These are phyloP conservation scores for Sander lucioperca DNA, from an alignment of 2,113 vertebrate genomes.

Conservation along the genomic window DNA sequence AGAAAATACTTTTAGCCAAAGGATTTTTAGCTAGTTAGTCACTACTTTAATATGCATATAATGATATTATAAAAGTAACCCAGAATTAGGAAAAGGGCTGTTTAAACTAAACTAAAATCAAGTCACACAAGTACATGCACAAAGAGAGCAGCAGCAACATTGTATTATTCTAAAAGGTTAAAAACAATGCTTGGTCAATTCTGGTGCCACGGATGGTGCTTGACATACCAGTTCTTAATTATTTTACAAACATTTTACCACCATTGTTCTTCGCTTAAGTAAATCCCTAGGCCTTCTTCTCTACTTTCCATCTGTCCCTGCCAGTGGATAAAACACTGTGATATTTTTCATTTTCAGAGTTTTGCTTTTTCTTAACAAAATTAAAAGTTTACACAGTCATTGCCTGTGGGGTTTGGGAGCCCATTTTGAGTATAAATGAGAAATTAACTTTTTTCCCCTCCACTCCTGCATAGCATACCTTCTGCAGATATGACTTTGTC, in stretches of 20 bases:
- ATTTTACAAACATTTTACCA: conserved; percentile 8
- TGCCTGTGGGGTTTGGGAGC: conserved; percentile 31
- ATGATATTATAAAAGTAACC: neutral
- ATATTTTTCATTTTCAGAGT: conserved; percentile 13
- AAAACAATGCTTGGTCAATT: neutral
- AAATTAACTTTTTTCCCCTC: conserved; percentile 8
- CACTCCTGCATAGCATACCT: neutral
- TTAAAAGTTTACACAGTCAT: conserved; percentile 33
- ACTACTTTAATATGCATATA: neutral
- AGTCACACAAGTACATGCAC: neutral
- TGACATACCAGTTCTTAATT: conserved; percentile 8
- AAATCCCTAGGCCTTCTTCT: conserved; percentile 21
- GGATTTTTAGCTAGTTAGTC: neutral
- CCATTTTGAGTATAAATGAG: conserved; percentile 44
- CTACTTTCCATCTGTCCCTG: conserved; percentile 28
- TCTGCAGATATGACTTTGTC: conserved; percentile 36
- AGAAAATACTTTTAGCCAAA: neutral
- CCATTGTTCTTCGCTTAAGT: conserved; percentile 17
- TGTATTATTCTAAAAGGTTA: neutral
- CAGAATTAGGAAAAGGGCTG: neutral
- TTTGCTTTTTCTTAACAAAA: conserved; percentile 30
- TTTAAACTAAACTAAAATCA: neutral
- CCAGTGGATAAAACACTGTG: conserved; percentile 36
- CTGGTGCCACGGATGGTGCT: neutral
- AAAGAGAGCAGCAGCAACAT: neutral